A percentile compares a stretch with the other conserved stretches of the same genome.
These are phyloP conservation scores for Paramuricea clavata DNA, from an alignment of 92 coral and sea anemone species.

Conservation along the genomic window DNA sequence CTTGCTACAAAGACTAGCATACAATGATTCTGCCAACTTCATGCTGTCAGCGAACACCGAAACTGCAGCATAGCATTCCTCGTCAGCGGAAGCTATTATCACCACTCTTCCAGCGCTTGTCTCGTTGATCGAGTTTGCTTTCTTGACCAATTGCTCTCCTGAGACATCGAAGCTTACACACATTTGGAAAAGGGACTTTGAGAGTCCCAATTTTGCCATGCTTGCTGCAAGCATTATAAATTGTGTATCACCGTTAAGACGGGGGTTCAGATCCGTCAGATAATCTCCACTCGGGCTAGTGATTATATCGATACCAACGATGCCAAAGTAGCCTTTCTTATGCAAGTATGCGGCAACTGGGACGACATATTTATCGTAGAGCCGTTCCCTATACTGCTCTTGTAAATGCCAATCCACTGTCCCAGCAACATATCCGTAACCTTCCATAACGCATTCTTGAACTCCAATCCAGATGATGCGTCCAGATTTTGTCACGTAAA, in stretches of 20 bases:
- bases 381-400: constrained; percentile 50
- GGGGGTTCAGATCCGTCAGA: constrained; percentile 74
- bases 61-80: not conserved
- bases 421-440: constrained; percentile 72
- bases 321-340: constrained; percentile 73
- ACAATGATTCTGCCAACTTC: too few species aligned
- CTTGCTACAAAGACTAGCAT: too few species aligned
- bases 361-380: constrained; percentile 57
- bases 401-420: constrained; percentile 76
- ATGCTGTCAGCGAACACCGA: too few species aligned
- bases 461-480: constrained; percentile 73
- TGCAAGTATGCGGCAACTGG: constrained; percentile 78
- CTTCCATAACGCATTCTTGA: constrained; percentile 64
- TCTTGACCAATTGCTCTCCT: not conserved
- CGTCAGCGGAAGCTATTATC: not conserved
- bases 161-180: not conserved
- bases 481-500: constrained; percentile 74
- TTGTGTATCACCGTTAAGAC: constrained; percentile 66
- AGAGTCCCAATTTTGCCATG: constrained; percentile 69
- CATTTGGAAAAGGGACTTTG: not conserved
- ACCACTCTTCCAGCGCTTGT: not conserved
- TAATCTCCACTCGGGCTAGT: constrained; percentile 69
- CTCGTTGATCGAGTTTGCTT: not conserved
- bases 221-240: constrained; percentile 71
- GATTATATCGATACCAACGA: constrained; percentile 77